Conservation (phyloP, 92 coral and sea anemone species). For the Porites evermanni region DNA sequence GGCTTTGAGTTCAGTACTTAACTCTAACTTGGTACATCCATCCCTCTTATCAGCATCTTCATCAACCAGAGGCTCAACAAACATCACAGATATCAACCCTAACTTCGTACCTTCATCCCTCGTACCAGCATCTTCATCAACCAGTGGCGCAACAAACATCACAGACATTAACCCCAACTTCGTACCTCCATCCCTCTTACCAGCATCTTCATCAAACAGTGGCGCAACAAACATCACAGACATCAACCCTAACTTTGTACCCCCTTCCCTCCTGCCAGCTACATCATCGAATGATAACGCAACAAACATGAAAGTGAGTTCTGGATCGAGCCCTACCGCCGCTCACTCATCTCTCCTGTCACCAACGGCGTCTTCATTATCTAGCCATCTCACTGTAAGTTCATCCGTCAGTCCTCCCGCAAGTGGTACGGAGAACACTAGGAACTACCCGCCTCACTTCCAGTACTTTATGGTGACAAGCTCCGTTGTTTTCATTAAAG, state of each 20-base stretch:
- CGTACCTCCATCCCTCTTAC: too few relatives aligned
- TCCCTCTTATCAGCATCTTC: not conserved
- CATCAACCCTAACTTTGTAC: too few relatives aligned
- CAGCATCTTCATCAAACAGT: too few relatives aligned
- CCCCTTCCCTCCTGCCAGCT: too few relatives aligned
- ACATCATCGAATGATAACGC: too few relatives aligned
- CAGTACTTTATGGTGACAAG: slow-evolving; percentile 79
- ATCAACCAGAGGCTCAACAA: not conserved
- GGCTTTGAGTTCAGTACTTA: not conserved
- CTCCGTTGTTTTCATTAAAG: slow-evolving; percentile 82
- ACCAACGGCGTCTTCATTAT: not conserved
- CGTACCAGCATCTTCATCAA: not conserved
- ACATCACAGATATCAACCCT: too few relatives aligned
- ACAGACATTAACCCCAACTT: not conserved
- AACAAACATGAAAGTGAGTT: not conserved
- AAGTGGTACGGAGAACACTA: slow-evolving; percentile 44
- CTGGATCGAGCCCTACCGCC: too few relatives aligned
- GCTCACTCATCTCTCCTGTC: not conserved
- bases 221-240: not conserved
- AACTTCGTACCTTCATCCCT: not conserved
- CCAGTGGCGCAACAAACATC: not conserved
- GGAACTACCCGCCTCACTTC: slow-evolving; percentile 57
- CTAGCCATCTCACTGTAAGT: slow-evolving; percentile 30
- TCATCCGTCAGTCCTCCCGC: slow-evolving; percentile 14
- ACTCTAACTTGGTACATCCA: not conserved